Evolutionary conservation across 2,797 vertebrate species (phyloP).

Genomic region (Sparidentex hasta): DNA sequence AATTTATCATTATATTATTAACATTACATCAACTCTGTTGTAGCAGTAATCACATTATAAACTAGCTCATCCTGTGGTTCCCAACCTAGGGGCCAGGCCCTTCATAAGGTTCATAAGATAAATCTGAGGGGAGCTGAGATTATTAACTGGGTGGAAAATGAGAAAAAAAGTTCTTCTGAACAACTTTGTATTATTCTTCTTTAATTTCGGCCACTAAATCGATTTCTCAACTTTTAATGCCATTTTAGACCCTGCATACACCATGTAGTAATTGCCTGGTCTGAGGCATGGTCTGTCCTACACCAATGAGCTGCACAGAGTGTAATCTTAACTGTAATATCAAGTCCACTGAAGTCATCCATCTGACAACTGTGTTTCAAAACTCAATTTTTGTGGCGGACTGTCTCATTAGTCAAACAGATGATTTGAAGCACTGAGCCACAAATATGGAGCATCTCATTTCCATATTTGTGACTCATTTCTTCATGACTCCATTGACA

Average conservation of each 20-base stretch:
- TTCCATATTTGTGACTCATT: slow-evolving; percentile 31
- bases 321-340: background rate
- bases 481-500: slow-evolving; percentile 1
- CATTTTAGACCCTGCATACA: background rate
- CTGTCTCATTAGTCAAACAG: slow-evolving; percentile 21
- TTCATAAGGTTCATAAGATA: no score
- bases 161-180: no score
- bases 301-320: background rate
- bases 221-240: no score
- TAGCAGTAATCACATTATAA: no score
- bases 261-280: background rate
- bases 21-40: no score
- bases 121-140: no score
- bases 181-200: no score
- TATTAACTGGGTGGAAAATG: no score
- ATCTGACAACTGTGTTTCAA: background rate
- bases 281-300: background rate
- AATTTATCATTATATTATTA: no score
- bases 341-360: background rate
- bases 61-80: no score
- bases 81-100: no score
- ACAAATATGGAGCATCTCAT: slow-evolving; percentile 28
- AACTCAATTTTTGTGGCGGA: slow-evolving; percentile 1
- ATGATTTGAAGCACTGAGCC: slow-evolving; percentile 40
- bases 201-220: no score